Conservation (phyloP, 2,113 vertebrate genomes). For the Sprattus sprattus region DNA sequence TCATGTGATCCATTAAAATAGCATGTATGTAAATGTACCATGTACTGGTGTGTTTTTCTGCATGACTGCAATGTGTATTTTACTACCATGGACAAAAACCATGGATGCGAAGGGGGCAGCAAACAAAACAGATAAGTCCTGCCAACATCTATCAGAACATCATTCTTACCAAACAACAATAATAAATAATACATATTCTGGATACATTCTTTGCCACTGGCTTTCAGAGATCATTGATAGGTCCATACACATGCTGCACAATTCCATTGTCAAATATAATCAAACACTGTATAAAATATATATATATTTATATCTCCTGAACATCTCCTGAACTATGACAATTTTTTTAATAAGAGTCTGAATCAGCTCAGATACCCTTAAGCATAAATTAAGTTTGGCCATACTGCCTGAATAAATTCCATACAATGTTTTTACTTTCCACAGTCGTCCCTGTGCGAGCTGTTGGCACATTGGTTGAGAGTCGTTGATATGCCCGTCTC, state of each 20-base stretch:
- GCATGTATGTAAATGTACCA: not conserved
- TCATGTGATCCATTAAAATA: not conserved
- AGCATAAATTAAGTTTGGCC: conserved; percentile 17
- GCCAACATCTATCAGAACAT: not conserved
- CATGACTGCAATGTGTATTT: not conserved
- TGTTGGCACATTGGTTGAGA: conserved; percentile 70
- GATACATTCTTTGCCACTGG: conserved; percentile 34
- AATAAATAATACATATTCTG: conserved; percentile 24
- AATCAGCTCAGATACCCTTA: conserved; percentile 14
- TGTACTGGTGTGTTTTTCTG: not conserved
- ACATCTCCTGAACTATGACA: conserved; percentile 41
- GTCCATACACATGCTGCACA: conserved; percentile 39
- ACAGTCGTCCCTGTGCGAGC: conserved; percentile 29
- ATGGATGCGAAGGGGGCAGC: not conserved
- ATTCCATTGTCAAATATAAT: conserved; percentile 54
- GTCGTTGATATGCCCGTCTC: conserved; percentile 42
- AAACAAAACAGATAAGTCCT: conserved; percentile 4
- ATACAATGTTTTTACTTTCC: not conserved
- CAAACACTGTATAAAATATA: conserved; percentile 58
- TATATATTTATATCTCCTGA: conserved; percentile 48
- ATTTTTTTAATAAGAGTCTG: conserved; percentile 24
- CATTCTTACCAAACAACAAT: not conserved
- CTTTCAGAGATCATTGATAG: conserved; percentile 32
- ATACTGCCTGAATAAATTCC: not conserved
- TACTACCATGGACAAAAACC: not conserved